Evolutionary conservation across 2,113 vertebrate genomes (phyloP).

Genomic region (Colius striatus): DNA sequence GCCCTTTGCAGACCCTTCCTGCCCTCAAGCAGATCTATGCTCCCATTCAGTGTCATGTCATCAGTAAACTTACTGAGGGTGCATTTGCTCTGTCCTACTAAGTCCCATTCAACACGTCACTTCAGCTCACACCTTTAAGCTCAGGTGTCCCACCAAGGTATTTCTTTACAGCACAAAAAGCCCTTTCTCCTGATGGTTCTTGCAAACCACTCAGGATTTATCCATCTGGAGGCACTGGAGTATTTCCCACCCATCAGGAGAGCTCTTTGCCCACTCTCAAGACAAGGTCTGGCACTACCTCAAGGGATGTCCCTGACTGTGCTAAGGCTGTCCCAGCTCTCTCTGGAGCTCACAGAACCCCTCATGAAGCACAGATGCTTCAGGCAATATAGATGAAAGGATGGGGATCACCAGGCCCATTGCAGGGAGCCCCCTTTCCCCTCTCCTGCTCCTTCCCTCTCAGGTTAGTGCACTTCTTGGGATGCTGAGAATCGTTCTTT

Average conservation of each 20-base stretch:
- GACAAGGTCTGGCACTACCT: background rate
- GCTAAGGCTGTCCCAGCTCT: background rate
- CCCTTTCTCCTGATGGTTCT: background rate
- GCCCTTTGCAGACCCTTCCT: too few species aligned
- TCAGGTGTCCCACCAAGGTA: background rate
- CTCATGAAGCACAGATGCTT: background rate
- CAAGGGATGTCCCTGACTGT: background rate
- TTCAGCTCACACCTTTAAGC: background rate
- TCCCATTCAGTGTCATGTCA: too few species aligned
- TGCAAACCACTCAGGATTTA: background rate
- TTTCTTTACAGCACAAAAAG: background rate
- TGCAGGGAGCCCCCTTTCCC: background rate
- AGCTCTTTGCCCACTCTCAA: background rate
- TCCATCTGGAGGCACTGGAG: background rate
- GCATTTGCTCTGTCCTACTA: background rate
- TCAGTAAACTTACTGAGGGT: too few species aligned
- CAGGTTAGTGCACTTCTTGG: fast-evolving
- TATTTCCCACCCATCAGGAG: background rate
- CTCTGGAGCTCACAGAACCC: background rate
- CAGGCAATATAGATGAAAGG: background rate
- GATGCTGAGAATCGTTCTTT: background rate
- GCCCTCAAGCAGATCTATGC: too few species aligned
- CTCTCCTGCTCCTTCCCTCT: fast-evolving
- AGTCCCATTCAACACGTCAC: background rate
- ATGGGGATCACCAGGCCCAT: background rate